phyloP scores from a whole-genome alignment of 2,797 vertebrate species.

The Anisognathus igniventris region DNA sequence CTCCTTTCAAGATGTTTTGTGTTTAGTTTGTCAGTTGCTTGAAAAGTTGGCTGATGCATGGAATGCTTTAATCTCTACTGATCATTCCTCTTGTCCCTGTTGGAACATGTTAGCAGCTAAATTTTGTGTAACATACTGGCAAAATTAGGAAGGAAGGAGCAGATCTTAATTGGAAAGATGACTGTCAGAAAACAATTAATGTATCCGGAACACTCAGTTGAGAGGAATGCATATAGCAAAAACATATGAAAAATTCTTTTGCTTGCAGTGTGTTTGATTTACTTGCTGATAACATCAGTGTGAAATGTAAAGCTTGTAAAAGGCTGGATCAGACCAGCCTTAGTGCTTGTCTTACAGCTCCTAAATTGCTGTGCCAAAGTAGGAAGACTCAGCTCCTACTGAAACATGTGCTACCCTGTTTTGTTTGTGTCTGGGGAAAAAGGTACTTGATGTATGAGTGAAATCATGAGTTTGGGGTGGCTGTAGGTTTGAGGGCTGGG shows the following conservation, averaged over 20 bases:
- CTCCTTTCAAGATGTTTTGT: neutral
- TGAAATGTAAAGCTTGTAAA: slow-evolving; percentile 54
- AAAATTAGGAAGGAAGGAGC: slow-evolving; percentile 33
- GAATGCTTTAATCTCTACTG: slow-evolving; percentile 15
- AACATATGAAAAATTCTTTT: neutral
- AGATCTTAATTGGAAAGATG: slow-evolving; percentile 27
- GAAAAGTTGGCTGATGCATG: neutral
- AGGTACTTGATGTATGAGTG: neutral
- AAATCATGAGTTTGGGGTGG: neutral
- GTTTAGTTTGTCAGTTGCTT: neutral
- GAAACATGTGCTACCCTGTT: neutral
- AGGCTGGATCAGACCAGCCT: slow-evolving; percentile 36
- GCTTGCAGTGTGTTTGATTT: slow-evolving; percentile 7
- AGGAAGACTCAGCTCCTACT: neutral
- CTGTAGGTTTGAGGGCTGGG: neutral
- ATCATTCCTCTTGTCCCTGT: slow-evolving; percentile 14
- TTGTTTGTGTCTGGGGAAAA: accelerated
- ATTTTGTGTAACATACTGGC: slow-evolving; percentile 27
- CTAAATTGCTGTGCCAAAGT: neutral
- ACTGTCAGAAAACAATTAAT: slow-evolving; percentile 41
- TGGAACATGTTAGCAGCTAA: slow-evolving; percentile 24
- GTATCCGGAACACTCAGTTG: neutral
- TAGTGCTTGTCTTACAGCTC: slow-evolving; percentile 24
- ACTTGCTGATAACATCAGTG: slow-evolving; percentile 54
- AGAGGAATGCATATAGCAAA: neutral